Evolutionary conservation across 2,113 vertebrate genomes (phyloP).

Genomic region (Psittacus erithacus): DNA sequence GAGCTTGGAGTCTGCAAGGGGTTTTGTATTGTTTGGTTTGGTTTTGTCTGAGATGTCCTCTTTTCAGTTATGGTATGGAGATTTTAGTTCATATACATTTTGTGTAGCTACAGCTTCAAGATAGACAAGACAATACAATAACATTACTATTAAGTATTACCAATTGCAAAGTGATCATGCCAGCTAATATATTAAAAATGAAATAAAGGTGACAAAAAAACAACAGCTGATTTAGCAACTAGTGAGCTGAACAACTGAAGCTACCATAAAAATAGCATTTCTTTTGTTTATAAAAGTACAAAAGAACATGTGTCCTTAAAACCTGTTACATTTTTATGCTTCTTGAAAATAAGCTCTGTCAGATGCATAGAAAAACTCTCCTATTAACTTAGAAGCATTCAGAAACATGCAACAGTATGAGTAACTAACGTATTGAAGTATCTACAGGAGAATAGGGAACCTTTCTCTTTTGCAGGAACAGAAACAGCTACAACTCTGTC

Average conservation of each 20-base stretch:
- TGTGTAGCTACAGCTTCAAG: background rate
- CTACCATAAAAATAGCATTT: background rate
- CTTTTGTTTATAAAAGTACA: background rate
- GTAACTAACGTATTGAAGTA: background rate
- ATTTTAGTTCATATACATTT: background rate
- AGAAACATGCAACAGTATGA: background rate
- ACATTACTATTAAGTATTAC: background rate
- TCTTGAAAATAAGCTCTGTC: background rate
- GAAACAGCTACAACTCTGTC: background rate
- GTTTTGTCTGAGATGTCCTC: background rate
- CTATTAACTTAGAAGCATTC: background rate
- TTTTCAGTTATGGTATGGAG: background rate
- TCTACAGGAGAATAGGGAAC: background rate
- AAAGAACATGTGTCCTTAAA: background rate
- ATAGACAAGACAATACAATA: background rate
- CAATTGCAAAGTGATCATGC: background rate
- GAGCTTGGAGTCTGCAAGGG: background rate
- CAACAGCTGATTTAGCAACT: background rate
- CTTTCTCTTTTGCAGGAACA: background rate
- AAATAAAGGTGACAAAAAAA: background rate
- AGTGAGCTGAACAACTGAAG: background rate
- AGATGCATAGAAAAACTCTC: background rate
- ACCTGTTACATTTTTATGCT: background rate
- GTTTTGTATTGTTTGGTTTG: fast-evolving
- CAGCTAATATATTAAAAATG: background rate